Percentiles rank a stretch among this genome's conserved stretches.
These are phyloP conservation scores for Diacarnus erythraeanus DNA, from an alignment of 37 sponge, comb jelly and placozoan species.

Conservation along the genomic window DNA sequence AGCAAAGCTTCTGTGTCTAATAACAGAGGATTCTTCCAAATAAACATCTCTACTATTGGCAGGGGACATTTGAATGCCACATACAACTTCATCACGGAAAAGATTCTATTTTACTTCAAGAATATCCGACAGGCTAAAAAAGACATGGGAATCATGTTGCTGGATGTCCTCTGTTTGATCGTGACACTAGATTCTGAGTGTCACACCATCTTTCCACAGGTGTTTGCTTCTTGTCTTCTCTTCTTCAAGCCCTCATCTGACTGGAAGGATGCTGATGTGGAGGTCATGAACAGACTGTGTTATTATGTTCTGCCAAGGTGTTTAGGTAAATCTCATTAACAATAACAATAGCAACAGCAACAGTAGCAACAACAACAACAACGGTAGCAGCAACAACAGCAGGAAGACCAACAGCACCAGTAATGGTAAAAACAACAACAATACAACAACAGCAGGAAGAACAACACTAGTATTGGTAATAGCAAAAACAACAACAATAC, in stretches of 20 bases:
- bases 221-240: conserved; percentile 54
- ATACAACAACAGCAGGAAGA: too few relatives aligned
- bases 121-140: background rate
- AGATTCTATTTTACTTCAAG: conserved; percentile 31
- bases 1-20: background rate
- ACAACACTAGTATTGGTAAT: too few relatives aligned
- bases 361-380: too few relatives aligned
- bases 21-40: background rate
- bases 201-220: conserved; percentile 15
- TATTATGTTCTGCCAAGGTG: conserved; percentile 56
- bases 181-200: conserved; percentile 23
- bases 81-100: conserved; percentile 40
- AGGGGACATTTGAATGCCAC: conserved; percentile 3
- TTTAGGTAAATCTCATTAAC: conserved; percentile 15
- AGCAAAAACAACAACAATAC: too few relatives aligned
- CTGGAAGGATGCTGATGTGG: conserved; percentile 11
- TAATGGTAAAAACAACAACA: too few relatives aligned
- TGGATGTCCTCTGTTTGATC: conserved; percentile 52
- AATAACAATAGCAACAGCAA: too few relatives aligned
- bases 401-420: too few relatives aligned
- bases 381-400: too few relatives aligned
- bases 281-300: conserved; percentile 48
- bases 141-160: conserved; percentile 39
- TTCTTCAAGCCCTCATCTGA: conserved; percentile 23
- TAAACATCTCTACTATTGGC: background rate